phyloP scores from a whole-genome alignment of 2,888 invertebrate species.

The Ormyrus rosae region DNA sequence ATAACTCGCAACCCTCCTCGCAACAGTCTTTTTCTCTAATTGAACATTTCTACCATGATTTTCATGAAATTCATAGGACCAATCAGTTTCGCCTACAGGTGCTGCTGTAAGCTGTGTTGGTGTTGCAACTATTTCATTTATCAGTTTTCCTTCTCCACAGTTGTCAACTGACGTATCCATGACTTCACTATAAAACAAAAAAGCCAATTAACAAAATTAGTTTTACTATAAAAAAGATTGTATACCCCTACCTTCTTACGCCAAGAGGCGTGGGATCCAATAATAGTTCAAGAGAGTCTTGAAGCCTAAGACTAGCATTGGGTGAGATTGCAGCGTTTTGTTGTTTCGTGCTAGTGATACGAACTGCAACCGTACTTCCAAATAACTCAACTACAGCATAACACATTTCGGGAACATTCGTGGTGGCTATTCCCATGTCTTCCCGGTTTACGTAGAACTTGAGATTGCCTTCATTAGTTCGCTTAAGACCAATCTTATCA shows the following conservation, averaged over 20 bases:
- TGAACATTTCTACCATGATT: conserved; percentile 90
- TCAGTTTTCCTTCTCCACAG: conserved; percentile 69
- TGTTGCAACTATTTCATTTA: conserved; percentile 69
- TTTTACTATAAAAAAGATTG: neutral
- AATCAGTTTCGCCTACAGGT: conserved; percentile 67
- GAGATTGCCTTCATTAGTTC: conserved; percentile 83
- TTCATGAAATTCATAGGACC: conserved; percentile 85
- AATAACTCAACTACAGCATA: conserved; percentile 90
- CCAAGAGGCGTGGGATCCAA: conserved; percentile 77
- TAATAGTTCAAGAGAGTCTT: conserved; percentile 81
- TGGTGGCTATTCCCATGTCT: conserved; percentile 85
- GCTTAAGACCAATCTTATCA: conserved; percentile 86
- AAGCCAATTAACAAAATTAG: conserved; percentile 4
- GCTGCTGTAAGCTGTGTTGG: conserved; percentile 69
- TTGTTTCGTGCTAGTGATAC: conserved; percentile 82
- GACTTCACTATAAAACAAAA: conserved; percentile 66
- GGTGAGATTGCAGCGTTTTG: conserved; percentile 77
- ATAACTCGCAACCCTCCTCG: conserved; percentile 87
- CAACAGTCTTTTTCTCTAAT: conserved; percentile 81
- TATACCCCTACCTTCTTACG: conserved; percentile 67
- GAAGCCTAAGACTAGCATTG: conserved; percentile 76
- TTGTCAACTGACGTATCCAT: conserved; percentile 72
- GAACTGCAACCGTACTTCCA: conserved; percentile 87
- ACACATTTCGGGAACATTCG: conserved; percentile 88
- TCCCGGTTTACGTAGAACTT: conserved; percentile 89